A percentile compares a stretch with the other conserved stretches of the same genome.
Evolutionary conservation across 2,888 invertebrate species (phyloP).

Genomic region (Phorcus lineatus): DNA sequence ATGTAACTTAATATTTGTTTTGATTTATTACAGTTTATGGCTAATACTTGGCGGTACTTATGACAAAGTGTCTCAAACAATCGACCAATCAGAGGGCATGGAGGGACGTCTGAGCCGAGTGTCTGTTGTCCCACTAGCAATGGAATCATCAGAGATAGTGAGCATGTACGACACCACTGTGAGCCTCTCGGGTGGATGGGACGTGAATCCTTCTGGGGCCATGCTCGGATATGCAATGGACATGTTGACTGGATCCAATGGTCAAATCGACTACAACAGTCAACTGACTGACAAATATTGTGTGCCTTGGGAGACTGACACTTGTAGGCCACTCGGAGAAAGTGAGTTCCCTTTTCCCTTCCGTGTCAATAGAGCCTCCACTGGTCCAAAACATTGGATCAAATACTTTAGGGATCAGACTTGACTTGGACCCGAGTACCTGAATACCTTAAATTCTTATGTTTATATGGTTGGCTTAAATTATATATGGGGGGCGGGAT

Average conservation of each 20-base stretch:
- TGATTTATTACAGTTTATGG: slow-evolving; percentile 42
- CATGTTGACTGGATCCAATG: slow-evolving; percentile 35
- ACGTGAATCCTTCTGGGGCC: slow-evolving; percentile 26
- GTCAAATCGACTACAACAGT: slow-evolving; percentile 43
- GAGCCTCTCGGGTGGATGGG: not conserved
- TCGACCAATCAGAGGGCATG: slow-evolving; percentile 39
- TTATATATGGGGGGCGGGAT: too few species aligned
- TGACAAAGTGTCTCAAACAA: slow-evolving; percentile 21
- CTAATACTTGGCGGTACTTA: slow-evolving; percentile 46
- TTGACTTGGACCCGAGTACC: too few species aligned
- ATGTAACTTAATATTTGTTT: too few species aligned
- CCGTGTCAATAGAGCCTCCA: too few species aligned
- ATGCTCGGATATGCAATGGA: slow-evolving; percentile 34
- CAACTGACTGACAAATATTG: slow-evolving; percentile 38
- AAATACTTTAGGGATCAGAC: too few species aligned
- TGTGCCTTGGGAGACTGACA: not conserved
- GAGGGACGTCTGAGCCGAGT: slow-evolving; percentile 52
- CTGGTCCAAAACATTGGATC: too few species aligned
- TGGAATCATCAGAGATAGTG: slow-evolving; percentile 37
- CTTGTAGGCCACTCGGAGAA: not conserved
- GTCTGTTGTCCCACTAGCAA: slow-evolving; percentile 37
- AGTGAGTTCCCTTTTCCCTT: not conserved
- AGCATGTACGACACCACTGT: slow-evolving; percentile 28
- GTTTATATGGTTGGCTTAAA: too few species aligned
- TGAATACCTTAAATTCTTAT: too few species aligned